Evolutionary conservation across 2,888 invertebrate species (phyloP).

Genomic region (Drosophila borborema): DNA sequence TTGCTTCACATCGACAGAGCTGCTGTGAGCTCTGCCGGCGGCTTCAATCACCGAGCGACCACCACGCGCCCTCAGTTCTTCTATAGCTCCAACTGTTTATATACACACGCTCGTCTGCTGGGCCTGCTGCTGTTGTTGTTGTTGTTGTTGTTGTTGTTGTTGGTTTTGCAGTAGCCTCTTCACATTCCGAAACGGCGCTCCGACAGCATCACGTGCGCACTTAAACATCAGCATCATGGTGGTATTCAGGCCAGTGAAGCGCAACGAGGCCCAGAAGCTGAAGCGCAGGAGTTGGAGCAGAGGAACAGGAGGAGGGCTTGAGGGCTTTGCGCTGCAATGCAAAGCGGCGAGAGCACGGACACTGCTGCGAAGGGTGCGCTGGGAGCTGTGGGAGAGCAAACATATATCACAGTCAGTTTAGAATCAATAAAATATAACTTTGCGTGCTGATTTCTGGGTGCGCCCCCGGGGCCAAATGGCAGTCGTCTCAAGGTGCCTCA

Average conservation of each 20-base stretch:
- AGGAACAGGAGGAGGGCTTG: not conserved
- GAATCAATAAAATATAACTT: constrained; percentile 79
- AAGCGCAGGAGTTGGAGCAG: not conserved
- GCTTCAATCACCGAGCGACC: constrained; percentile 8
- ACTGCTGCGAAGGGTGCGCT: not conserved
- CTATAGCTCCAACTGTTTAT: constrained; percentile 7
- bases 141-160: constrained; percentile 10
- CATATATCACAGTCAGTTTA: constrained; percentile 75
- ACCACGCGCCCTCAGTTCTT: not conserved
- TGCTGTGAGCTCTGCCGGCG: constrained; percentile 2
- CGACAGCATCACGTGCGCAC: constrained; percentile 71
- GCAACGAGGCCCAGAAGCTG: constrained; percentile 40
- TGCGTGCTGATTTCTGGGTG: constrained; percentile 71
- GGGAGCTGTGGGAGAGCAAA: constrained; percentile 1
- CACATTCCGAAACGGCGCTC: constrained; percentile 26
- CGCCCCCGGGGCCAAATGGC: constrained; percentile 45
- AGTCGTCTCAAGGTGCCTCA: constrained; percentile 57
- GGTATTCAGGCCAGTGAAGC: constrained; percentile 70
- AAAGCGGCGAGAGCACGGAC: constrained; percentile 4
- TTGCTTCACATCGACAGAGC: constrained; percentile 58
- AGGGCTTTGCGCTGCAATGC: constrained; percentile 35
- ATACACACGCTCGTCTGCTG: not conserved
- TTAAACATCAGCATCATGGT: constrained; percentile 72
- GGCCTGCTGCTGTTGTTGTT: not conserved
- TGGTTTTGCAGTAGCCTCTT: constrained; percentile 29